Evolutionary conservation across 2,797 vertebrate genomes (phyloP).

Genomic region (Clarias laeviceps): DNA sequence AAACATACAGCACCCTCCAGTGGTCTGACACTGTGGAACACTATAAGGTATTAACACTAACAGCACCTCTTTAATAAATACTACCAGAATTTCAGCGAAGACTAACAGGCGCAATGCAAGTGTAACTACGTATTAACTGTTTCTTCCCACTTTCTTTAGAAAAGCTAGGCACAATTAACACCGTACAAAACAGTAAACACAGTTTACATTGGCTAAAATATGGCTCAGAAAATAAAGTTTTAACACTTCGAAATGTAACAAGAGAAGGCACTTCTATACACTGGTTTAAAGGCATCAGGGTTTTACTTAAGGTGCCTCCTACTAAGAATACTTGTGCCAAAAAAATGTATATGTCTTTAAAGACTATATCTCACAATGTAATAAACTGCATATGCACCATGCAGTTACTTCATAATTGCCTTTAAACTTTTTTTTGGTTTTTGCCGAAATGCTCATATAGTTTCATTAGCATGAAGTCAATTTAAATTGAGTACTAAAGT

Average conservation of each 20-base stretch:
- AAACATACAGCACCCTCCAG: conserved; percentile 39
- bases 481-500: background rate
- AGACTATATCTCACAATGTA: background rate
- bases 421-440: background rate
- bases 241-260: background rate
- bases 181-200: background rate
- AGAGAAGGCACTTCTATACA: conserved; percentile 11
- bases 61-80: background rate
- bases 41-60: background rate
- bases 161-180: background rate
- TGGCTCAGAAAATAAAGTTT: background rate
- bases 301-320: background rate
- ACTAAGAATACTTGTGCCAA: too few species aligned
- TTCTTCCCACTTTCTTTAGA: background rate
- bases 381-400: background rate
- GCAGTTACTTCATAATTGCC: background rate
- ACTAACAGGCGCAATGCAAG: background rate
- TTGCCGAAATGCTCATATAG: background rate
- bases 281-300: background rate
- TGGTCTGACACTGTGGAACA: conserved; percentile 22
- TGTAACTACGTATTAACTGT: background rate
- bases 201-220: background rate
- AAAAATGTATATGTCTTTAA: background rate
- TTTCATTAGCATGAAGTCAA: background rate
- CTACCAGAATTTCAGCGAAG: too few species aligned